These are phyloP conservation scores for Plumapathes pennacea DNA, from an alignment of 92 coral and sea anemone genomes.

Conservation along the genomic window DNA sequence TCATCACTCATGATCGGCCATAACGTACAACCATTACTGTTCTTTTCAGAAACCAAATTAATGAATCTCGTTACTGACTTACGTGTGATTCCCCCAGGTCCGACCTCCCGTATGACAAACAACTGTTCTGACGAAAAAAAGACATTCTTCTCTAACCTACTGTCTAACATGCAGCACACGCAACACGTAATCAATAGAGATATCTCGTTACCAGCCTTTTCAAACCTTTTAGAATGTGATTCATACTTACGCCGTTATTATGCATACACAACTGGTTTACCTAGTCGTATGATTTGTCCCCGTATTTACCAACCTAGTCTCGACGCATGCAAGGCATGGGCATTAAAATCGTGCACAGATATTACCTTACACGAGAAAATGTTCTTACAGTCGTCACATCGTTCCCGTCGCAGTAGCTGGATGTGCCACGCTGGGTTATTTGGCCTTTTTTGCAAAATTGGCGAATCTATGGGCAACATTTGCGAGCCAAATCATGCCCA, in stretches of 20 bases:
- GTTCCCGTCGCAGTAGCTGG: slow-evolving; percentile 7
- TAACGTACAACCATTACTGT: too few species aligned
- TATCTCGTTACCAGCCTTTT: not conserved
- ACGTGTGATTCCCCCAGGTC: too few species aligned
- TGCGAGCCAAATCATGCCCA: slow-evolving; percentile 21
- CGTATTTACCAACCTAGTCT: not conserved
- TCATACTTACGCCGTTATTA: slow-evolving; percentile 1
- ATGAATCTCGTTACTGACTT: too few species aligned
- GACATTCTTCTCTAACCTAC: not conserved
- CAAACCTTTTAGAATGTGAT: slow-evolving; percentile 9
- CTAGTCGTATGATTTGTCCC: not conserved
- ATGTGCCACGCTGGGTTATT: too few species aligned
- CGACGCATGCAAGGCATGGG: slow-evolving; percentile 6
- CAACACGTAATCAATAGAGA: not conserved
- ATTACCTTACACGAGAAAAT: not conserved
- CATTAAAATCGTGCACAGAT: not conserved
- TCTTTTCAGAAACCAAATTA: too few species aligned
- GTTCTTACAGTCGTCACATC: not conserved
- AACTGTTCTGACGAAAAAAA: not conserved
- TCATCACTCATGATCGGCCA: too few species aligned
- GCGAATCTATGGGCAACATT: slow-evolving; percentile 10
- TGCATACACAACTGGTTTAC: not conserved
- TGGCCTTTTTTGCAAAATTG: slow-evolving; percentile 20
- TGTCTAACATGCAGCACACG: not conserved
- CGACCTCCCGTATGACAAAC: not conserved